Base-by-base conservation (phyloP, 2,113 vertebrate genomes). In the Oceanodroma tethys region DNA sequence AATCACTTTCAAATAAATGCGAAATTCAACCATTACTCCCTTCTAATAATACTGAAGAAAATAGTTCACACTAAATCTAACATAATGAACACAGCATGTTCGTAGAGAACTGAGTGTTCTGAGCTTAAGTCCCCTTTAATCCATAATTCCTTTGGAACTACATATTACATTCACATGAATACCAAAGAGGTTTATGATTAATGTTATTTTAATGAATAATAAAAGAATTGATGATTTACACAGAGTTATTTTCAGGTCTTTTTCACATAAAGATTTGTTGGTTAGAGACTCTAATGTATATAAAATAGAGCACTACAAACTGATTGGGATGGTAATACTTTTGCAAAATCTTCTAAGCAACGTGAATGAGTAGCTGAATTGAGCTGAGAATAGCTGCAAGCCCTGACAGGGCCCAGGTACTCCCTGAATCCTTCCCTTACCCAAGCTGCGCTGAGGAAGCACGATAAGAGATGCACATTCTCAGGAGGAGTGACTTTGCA, bases 181-280 rank as follows among this genome's bases (percentile, higher is more conserved):
- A 91, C 94, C 86, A 97, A 97, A 97, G 75, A 97, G 96, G 87
- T 94, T 97, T 97, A 85, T 47, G 84, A 94, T 97, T 96, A 97
- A 88, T 97, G 87, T 97, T 97, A 97, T 96, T 97, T 97, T 98
- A 98, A 98, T 97, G 97, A 97, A 97, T 97, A 96, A 97, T 97
- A 96, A 96, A 96, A 97, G 87, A 96, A 82, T 90, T 97, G 96
- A 95, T 96, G 90, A 95, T 97, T 96, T 96, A 94, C 85, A 86
- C 56, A 94, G 93, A 59, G 83, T 55, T 95, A 93, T 96, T 94
- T 97, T 95, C 63, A 83, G 40, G 23, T 81, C 88, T 90, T 68
- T 95, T 92, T 26, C 10, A 0, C 48, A 52, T 63, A 58, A 93
- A 71, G 63, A 91, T 93, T 89, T 96, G 73, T 74, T 97, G 63